Conservation (phyloP, 2,888 invertebrate species). For the Sipha maydis region DNA sequence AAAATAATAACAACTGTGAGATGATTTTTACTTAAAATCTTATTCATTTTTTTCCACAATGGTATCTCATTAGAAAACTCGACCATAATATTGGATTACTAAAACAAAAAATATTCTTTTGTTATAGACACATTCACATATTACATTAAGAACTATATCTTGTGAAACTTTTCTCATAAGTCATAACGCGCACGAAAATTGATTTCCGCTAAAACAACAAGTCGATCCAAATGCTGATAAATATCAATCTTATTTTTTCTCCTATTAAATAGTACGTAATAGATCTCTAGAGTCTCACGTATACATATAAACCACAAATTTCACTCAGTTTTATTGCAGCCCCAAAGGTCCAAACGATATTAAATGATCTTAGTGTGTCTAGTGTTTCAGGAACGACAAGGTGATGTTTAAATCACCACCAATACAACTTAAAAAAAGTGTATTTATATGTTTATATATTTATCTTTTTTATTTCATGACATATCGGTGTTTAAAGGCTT, state of each 20-base stretch:
- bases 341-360: conserved; percentile 1
- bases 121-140: neutral
- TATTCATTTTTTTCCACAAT: neutral
- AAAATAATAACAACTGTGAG: too few species aligned
- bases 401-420: conserved; percentile 3
- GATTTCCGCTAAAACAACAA: too few species aligned
- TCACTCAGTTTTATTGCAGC: neutral
- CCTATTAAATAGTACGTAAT: neutral
- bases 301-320: conserved; percentile 6
- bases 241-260: neutral
- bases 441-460: neutral
- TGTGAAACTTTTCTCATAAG: neutral
- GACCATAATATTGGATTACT: neutral
- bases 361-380: conserved; percentile 20
- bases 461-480: conserved; percentile 5
- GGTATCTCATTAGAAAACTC: neutral
- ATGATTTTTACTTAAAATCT: too few species aligned
- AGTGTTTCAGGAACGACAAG: neutral
- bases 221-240: too few species aligned
- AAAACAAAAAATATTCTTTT: neutral
- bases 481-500: conserved; percentile 6
- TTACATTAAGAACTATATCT: neutral
- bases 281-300: conserved; percentile 8
- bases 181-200: too few species aligned
- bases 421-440: neutral